Base-by-base conservation (phyloP, 2,113 vertebrate species). In the Callipepla californica region DNA sequence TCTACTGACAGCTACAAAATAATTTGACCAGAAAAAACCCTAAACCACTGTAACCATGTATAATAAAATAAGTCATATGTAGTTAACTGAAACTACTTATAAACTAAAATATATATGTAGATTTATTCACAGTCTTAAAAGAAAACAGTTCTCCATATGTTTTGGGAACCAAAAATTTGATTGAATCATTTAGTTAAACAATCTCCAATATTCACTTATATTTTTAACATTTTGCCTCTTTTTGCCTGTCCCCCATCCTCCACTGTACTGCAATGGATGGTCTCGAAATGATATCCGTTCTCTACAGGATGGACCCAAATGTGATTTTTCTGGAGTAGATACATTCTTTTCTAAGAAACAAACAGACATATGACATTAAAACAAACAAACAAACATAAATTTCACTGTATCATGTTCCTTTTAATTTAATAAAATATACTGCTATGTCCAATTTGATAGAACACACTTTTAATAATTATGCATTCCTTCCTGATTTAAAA, bases 171-270 rank as follows among this genome's bases (percentile, higher is more conserved):
- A 93, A 88, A 57, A 58, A 42, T 74, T 74, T 50, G 34, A 83
- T 77, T 70, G 91, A 80, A 74, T 85, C 21, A 70, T 42, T n/a
- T 28, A 73, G 34, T 40, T 44, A 70, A 47, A 67, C 70, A 77
- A 67, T 74, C 25, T 77, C 61, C 13, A 78, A 70, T 45, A 92
- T 72, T 92, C 93, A 96, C 47, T 85, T 88, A 70, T 95, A 96
- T 92, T 96, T 93, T 89, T 94, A 94, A 58, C 36, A 44, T 96
- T 98, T 98, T 67, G 72, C 90, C 93, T 98, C 98, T 98, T 98
- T 97, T 98, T 99, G 81, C 99, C 99, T 83, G 98, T 97, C 95
- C 99, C 99, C 99, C 99, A 99, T 97, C 99, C 99, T 85, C 97
- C 93, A 5, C 99, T 99, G 95, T 98, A 93, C 77, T 97, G 98